These are phyloP conservation scores for Fukomys damarensis DNA, from an alignment of 2,113 vertebrate genomes.

Conservation along the genomic window DNA sequence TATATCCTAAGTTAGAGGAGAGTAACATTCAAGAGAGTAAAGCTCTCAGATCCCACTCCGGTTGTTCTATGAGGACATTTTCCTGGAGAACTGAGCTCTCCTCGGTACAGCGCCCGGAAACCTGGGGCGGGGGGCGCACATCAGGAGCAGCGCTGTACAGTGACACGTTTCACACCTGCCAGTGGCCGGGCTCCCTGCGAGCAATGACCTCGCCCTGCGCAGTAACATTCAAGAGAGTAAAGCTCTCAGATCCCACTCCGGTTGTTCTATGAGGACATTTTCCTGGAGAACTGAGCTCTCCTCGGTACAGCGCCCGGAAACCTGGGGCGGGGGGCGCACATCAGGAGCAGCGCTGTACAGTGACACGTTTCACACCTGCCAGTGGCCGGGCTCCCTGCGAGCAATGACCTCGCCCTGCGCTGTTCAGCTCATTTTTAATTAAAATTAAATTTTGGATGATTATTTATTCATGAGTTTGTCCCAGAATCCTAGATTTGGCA, in stretches of 20 bases:
- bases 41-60: too few relatives aligned
- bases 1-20: too few relatives aligned
- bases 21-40: background rate
- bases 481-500: conserved; percentile 19
- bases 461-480: conserved; percentile 31
- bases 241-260: too few relatives aligned
- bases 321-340: too few relatives aligned
- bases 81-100: background rate
- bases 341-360: too few relatives aligned
- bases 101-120: background rate
- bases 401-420: background rate
- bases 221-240: background rate
- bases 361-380: too few relatives aligned
- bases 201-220: background rate
- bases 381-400: background rate
- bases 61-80: background rate
- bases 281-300: background rate
- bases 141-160: too few relatives aligned
- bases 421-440: background rate
- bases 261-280: background rate
- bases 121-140: too few relatives aligned
- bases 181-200: background rate
- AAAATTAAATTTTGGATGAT: background rate
- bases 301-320: background rate
- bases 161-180: too few relatives aligned